Base-by-base conservation (phyloP, 2,797 vertebrate genomes). In the Limnodromus scolopaceus region DNA sequence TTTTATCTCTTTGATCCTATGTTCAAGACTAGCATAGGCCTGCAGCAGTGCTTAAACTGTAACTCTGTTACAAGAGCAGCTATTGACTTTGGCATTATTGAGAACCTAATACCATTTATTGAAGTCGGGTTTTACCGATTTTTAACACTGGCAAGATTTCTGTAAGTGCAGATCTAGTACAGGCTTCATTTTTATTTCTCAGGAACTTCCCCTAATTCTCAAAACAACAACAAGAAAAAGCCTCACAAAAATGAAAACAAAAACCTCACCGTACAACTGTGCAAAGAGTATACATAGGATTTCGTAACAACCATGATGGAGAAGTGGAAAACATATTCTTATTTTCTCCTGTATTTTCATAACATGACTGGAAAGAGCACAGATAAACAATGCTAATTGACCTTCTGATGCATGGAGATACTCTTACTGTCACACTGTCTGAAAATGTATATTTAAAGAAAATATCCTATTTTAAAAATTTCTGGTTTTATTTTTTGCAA, bases 1-100 rank as follows among this genome's bases (percentile, higher is more conserved):
- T 95, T 96, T 95, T 95, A 93, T 96, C 92, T 97, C 76, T 98
- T 97, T 97, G 92, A 98, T 97, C 58, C 39, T 24, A 6, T 80
- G 60, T 94, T 96, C 77, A 93, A 96, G 93, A 95, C 92, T 70
- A 74, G 16, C 61, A 92, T 5, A 90, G 92, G 95, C 95, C 94
- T 81, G 89, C 70, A 97, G 93, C 93, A 77, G 63, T 87, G 60
- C 84, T 98, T 97, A 97, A 93, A 93, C 81, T 68, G 4, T 75
- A 95, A 94, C 61, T 53, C 63, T 14, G 4, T 95, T 93, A 94
- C 95, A 96, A 97, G 91, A 97, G 72, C 23, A 87, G 55, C 71
- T 97, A 97, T 96, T 97, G 96, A 97, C 96, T 97, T 95, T 16
- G n/a, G 85, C 45, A 89, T 96, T 96, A 97, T 19, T 87, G 76